Evolutionary conservation across 2,888 invertebrate species (phyloP).

Genomic region (Chaetoderma sp.): DNA sequence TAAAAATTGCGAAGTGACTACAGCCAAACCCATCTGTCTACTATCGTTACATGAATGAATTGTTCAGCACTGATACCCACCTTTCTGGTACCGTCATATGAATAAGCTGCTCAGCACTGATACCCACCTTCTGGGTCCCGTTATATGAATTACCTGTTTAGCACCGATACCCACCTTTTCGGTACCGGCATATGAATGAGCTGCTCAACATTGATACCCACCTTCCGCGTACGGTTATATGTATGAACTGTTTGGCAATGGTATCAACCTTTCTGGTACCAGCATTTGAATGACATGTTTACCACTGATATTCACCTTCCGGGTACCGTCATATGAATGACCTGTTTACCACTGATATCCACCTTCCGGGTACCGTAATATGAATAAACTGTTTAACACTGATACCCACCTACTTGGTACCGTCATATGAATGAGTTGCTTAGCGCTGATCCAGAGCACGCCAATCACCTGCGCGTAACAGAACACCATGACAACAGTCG

Average conservation of each 20-base stretch:
- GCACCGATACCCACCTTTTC: too few species aligned
- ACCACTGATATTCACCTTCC: neutral
- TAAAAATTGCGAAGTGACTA: too few species aligned
- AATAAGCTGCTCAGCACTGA: too few species aligned
- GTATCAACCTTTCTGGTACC: neutral
- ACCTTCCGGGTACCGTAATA: too few species aligned
- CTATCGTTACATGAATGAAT: too few species aligned
- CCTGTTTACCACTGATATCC: constrained; percentile 67
- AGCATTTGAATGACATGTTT: neutral
- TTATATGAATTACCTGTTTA: too few species aligned
- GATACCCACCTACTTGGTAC: neutral
- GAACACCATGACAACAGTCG: constrained; percentile 66
- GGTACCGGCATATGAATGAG: too few species aligned
- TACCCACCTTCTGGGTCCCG: too few species aligned
- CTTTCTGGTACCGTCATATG: too few species aligned
- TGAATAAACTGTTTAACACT: neutral
- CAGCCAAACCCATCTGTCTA: too few species aligned
- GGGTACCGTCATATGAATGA: constrained; percentile 60
- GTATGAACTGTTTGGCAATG: neutral
- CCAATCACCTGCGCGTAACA: constrained; percentile 70
- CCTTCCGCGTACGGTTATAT: neutral
- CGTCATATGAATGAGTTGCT: constrained; percentile 66
- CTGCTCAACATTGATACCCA: too few species aligned
- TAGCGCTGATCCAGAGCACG: constrained; percentile 69
- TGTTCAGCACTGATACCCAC: too few species aligned